phyloP scores from a whole-genome alignment of 2,888 invertebrate genomes.

The Ceramica pisi region DNA sequence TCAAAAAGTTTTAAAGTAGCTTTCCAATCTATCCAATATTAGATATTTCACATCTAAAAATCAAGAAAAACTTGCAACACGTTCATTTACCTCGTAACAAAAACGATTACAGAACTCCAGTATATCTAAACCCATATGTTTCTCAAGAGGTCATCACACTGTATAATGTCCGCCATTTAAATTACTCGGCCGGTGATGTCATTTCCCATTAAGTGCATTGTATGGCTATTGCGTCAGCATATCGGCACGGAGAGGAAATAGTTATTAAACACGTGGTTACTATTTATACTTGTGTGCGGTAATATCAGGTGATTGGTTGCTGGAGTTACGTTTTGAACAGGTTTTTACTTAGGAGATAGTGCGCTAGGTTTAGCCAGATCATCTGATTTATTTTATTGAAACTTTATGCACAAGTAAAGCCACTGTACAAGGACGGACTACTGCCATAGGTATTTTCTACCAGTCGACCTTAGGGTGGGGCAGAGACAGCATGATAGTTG shows the following conservation, averaged over 20 bases:
- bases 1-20: neutral
- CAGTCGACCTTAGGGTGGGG: too few relatives aligned
- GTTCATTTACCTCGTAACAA: conserved; percentile 18
- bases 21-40: neutral
- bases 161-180: conserved; percentile 50
- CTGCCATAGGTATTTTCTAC: too few relatives aligned
- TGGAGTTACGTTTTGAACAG: neutral
- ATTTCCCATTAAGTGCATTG: conserved; percentile 74
- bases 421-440: too few relatives aligned
- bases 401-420: too few relatives aligned
- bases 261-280: conserved; percentile 54
- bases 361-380: too few relatives aligned
- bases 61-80: neutral
- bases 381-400: too few relatives aligned
- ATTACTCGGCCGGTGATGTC: conserved; percentile 57
- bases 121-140: conserved; percentile 29
- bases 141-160: conserved; percentile 60
- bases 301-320: neutral
- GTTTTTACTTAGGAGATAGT: neutral
- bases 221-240: conserved; percentile 71
- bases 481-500: too few relatives aligned
- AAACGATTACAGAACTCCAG: conserved; percentile 21
- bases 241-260: conserved; percentile 74
- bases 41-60: neutral
- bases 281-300: conserved; percentile 17